Percentiles rank a stretch among this genome's conserved stretches.
phyloP scores from a whole-genome alignment of 2,888 invertebrate genomes.

The Epinotia brunnichana region DNA sequence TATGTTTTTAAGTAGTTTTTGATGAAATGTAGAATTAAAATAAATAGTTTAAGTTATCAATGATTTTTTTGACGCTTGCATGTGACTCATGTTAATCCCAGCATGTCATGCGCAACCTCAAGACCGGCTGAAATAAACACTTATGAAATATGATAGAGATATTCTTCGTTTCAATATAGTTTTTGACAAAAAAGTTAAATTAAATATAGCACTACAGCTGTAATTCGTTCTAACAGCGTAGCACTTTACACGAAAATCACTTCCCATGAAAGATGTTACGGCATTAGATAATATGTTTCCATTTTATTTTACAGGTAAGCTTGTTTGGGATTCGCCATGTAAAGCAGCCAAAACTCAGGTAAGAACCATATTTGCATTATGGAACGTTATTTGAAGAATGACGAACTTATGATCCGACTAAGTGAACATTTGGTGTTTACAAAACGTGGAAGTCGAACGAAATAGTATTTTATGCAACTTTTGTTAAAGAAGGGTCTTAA shows the following conservation, averaged over 20 bases:
- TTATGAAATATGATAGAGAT: no score
- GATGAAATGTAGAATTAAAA: no score
- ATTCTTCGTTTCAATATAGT: background rate
- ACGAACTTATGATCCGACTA: background rate
- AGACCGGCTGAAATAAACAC: background rate
- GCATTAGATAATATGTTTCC: background rate
- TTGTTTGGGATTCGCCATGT: constrained; percentile 11
- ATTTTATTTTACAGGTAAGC: constrained; percentile 39
- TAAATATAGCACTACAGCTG: background rate
- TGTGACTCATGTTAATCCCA: no score
- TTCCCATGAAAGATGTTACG: background rate
- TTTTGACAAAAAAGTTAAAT: background rate
- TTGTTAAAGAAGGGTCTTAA: no score
- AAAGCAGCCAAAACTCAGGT: constrained; percentile 7
- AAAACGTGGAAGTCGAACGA: background rate
- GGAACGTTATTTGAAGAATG: background rate
- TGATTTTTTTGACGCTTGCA: no score
- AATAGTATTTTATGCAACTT: no score
- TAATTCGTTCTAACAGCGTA: background rate
- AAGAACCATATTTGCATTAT: constrained; percentile 28
- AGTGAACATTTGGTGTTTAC: background rate
- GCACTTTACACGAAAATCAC: background rate
- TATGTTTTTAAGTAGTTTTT: no score
- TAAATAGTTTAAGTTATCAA: no score
- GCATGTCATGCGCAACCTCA: background rate